phyloP scores from a whole-genome alignment of 1,140 invertebrate genomes.

The Bacillus rossius region DNA sequence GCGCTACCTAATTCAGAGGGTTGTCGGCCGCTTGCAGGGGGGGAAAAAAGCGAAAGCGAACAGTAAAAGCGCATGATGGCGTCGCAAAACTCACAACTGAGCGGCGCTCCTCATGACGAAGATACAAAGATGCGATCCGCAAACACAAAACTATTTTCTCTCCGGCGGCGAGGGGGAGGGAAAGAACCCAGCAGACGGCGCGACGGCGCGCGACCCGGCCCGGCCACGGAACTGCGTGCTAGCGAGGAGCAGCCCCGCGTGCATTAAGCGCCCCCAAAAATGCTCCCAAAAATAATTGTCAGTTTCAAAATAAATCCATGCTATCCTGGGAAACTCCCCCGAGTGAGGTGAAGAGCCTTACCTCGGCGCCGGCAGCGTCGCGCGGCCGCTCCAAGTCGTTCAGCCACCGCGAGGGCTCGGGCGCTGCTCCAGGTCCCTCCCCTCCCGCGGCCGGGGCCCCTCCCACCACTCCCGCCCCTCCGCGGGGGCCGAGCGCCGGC shows the following conservation, averaged over 20 bases:
- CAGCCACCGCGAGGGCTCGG: conserved; percentile 6
- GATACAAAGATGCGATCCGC: too few relatives aligned
- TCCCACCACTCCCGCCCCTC: background rate
- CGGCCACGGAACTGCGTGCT: conserved; percentile 10
- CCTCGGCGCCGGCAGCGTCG: conserved; percentile 15
- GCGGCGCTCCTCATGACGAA: too few relatives aligned
- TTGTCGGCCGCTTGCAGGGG: too few relatives aligned
- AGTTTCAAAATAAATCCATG: conserved; percentile 24
- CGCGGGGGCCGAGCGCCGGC: background rate
- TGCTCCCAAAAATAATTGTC: conserved; percentile 24
- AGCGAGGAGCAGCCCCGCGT: conserved; percentile 10
- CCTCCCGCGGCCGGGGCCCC: background rate
- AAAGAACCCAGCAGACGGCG: conserved; percentile 2
- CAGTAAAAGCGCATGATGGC: too few relatives aligned
- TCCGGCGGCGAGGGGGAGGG: background rate
- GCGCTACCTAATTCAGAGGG: too few relatives aligned
- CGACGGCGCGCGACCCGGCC: conserved; percentile 5
- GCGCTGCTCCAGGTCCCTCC: conserved; percentile 10
- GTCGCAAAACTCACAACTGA: too few relatives aligned
- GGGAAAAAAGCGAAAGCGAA: too few relatives aligned
- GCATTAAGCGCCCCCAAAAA: conserved; percentile 17
- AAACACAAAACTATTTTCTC: too few relatives aligned
- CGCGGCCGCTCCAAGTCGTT: conserved; percentile 13
- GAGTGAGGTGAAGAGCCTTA: conserved; percentile 12
- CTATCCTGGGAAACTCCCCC: conserved; percentile 20